Evolutionary conservation across 2,113 vertebrate genomes (phyloP).

Genomic region (Bucco capensis): DNA sequence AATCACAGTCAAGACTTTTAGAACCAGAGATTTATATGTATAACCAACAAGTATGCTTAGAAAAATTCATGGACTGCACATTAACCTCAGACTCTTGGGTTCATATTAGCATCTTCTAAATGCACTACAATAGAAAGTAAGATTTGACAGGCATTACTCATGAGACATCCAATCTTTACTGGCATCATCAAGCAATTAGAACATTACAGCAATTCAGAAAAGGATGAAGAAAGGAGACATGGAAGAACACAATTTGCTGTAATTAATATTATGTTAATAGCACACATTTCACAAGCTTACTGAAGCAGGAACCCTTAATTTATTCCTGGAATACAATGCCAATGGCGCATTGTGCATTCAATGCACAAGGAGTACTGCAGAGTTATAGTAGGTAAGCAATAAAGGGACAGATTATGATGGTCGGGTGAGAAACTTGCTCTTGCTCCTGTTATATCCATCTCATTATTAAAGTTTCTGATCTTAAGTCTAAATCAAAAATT

Average conservation of each 20-base stretch:
- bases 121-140: neutral
- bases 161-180: neutral
- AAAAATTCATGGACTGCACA: neutral
- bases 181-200: neutral
- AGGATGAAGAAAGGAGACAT: neutral
- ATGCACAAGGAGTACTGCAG: neutral
- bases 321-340: neutral
- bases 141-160: neutral
- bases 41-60: neutral
- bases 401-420: neutral
- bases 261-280: neutral
- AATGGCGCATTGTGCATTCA: neutral
- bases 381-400: neutral
- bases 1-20: neutral
- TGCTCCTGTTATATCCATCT: neutral
- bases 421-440: neutral
- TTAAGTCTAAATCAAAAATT: neutral
- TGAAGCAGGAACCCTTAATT: neutral
- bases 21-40: neutral
- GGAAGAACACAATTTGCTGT: neutral
- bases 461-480: neutral
- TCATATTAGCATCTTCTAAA: neutral
- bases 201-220: neutral
- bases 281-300: neutral
- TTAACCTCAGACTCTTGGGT: neutral